Evolutionary conservation across 37 sponge, comb jelly and placozoan genomes (phyloP).

Genomic region (Cladorhizidae sp.): DNA sequence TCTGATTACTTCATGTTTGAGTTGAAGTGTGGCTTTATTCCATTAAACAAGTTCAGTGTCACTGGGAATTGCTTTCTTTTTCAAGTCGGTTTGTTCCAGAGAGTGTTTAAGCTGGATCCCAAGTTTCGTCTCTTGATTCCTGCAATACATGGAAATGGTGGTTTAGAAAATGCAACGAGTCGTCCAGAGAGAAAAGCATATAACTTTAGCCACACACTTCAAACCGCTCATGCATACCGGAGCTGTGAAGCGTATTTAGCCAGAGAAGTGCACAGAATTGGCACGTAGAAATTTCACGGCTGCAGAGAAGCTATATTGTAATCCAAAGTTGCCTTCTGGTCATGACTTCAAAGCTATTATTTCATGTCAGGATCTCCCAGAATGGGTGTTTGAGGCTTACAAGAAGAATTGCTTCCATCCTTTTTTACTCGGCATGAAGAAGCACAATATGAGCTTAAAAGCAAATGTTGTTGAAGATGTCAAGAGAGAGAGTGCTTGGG

Average conservation of each 20-base stretch:
- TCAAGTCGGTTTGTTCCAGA: too few species aligned
- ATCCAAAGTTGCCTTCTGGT: not conserved
- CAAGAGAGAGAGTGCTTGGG: not conserved
- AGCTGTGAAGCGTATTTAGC: not conserved
- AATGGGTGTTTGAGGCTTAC: not conserved
- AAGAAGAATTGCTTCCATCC: not conserved
- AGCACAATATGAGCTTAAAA: not conserved
- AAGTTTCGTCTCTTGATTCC: not conserved
- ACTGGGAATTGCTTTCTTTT: too few species aligned
- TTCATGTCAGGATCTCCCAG: not conserved
- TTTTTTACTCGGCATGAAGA: not conserved
- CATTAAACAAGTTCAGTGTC: too few species aligned
- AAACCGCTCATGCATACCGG: not conserved
- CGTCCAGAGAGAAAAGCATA: too few species aligned
- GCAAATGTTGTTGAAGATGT: not conserved
- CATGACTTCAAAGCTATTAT: not conserved
- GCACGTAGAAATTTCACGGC: not conserved
- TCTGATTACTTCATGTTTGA: too few species aligned
- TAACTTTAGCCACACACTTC: too few species aligned
- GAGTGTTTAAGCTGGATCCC: not conserved
- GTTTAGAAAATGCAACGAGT: not conserved
- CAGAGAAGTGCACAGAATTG: not conserved
- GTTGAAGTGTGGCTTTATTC: too few species aligned
- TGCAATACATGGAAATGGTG: slow-evolving; percentile 2
- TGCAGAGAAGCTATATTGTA: not conserved